Conservation (phyloP, 2,113 vertebrate genomes). For the Coturnix japonica region DNA sequence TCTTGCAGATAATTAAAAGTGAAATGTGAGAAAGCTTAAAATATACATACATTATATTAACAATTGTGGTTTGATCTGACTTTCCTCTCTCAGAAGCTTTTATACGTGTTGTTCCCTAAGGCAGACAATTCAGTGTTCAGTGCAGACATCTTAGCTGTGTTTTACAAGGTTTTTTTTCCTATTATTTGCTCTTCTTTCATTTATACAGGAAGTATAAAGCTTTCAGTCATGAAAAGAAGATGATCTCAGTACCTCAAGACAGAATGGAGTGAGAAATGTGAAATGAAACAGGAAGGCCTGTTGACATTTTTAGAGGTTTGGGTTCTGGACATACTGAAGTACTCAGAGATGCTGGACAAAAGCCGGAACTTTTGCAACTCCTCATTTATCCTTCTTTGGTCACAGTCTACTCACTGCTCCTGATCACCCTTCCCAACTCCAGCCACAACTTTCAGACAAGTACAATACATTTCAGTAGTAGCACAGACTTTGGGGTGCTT, state of each 20-base stretch:
- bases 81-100: neutral
- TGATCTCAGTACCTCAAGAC: neutral
- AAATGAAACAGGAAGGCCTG: neutral
- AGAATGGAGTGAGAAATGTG: neutral
- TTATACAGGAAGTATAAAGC: neutral
- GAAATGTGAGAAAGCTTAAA: constrained; percentile 26
- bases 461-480: neutral
- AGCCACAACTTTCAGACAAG: neutral
- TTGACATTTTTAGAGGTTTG: neutral
- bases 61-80: neutral
- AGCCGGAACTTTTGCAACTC: neutral
- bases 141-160: neutral
- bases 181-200: neutral
- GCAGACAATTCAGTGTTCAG: neutral
- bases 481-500: neutral
- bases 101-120: neutral
- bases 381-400: neutral
- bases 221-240: neutral
- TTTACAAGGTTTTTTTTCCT: neutral
- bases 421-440: neutral
- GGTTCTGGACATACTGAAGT: accelerated
- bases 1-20: neutral
- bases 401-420: neutral
- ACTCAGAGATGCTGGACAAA: neutral
- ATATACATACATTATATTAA: neutral